A percentile compares a stretch with the other conserved stretches of the same genome.
These are phyloP conservation scores for Calliphora vicina DNA, from an alignment of 1,140 invertebrate species.

Conservation along the genomic window DNA sequence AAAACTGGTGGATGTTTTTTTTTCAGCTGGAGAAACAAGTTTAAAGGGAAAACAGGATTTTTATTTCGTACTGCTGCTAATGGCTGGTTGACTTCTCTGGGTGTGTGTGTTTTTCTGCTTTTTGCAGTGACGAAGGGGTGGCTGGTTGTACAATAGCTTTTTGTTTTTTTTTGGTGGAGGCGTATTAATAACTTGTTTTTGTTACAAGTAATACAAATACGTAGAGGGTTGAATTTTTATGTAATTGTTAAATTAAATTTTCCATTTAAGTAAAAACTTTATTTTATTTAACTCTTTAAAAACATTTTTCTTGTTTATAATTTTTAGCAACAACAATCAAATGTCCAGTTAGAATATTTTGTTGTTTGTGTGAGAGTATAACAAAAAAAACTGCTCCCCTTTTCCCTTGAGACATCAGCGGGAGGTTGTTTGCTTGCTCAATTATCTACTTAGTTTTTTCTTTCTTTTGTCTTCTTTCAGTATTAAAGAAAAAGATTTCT, in stretches of 20 bases:
- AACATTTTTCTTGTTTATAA: background rate
- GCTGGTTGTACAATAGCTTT: background rate
- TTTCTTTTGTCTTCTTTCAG: no score
- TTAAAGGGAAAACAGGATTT: background rate
- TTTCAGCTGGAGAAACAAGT: background rate
- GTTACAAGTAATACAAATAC: background rate
- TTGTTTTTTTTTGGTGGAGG: background rate
- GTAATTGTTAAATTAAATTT: background rate
- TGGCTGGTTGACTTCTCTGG: background rate
- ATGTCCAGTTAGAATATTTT: background rate
- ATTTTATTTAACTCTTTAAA: no score
- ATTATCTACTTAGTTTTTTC: background rate
- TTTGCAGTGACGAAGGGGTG: background rate
- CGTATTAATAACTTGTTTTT: background rate
- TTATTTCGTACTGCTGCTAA: background rate
- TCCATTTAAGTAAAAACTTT: background rate
- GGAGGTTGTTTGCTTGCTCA: background rate
- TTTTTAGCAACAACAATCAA: background rate
- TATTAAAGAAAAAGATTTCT: background rate
- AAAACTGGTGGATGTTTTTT: background rate
- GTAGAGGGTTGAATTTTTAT: background rate
- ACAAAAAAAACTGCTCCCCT: no score
- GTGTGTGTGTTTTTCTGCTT: background rate
- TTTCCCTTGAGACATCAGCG: no score
- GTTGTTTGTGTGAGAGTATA: background rate